Evolutionary conservation across 2,888 invertebrate genomes (phyloP).

Genomic region (Eucera pruinosa): DNA sequence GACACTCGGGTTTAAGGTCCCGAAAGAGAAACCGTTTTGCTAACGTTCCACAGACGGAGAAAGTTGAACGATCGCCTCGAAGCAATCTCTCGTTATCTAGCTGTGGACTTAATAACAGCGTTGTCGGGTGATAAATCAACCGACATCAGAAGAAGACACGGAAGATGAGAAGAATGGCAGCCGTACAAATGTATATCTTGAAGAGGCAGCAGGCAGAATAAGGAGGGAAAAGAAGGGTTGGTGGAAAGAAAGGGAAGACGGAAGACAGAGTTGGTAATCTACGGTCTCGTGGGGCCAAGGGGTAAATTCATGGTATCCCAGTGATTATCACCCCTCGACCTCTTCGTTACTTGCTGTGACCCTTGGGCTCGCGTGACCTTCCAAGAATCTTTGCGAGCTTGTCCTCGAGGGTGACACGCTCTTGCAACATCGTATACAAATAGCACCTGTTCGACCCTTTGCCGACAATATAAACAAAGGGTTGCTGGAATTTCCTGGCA

Average conservation of each 20-base stretch:
- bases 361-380: conserved; percentile 57
- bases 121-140: conserved; percentile 63
- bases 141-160: conserved; percentile 27
- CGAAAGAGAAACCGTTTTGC: not conserved
- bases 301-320: conserved; percentile 71
- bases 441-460: not conserved
- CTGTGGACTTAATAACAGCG: conserved; percentile 53
- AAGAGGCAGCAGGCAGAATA: conserved; percentile 33
- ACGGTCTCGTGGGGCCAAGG: conserved; percentile 66
- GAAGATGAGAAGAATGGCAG: conserved; percentile 39
- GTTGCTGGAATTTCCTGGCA: too few species aligned
- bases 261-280: conserved; percentile 69
- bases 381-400: conserved; percentile 57
- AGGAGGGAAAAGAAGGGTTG: conserved; percentile 45
- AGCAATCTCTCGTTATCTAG: conserved; percentile 23
- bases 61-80: not conserved
- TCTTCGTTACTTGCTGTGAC: conserved; percentile 65
- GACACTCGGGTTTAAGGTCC: conserved; percentile 6
- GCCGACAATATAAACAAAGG: too few species aligned
- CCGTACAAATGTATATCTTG: conserved; percentile 54
- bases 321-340: conserved; percentile 76
- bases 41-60: not conserved
- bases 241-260: conserved; percentile 38
- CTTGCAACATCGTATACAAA: conserved; percentile 8
- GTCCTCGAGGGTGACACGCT: conserved; percentile 35